Conservation (phyloP, 2,888 invertebrate species). For the Sphaerophoria rueppellii region DNA sequence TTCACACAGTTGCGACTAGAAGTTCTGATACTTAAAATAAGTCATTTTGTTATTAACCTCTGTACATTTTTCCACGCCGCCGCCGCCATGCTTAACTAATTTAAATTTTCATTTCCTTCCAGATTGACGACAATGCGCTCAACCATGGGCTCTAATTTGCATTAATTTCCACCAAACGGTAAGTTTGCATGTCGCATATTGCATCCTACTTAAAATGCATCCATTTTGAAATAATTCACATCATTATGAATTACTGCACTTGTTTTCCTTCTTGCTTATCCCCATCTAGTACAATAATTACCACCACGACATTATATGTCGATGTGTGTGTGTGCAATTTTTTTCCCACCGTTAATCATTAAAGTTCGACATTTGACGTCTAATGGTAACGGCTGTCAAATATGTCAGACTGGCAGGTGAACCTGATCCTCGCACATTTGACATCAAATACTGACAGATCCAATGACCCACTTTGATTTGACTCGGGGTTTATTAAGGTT, state of each 20-base stretch:
- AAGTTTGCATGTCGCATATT: constrained; percentile 53
- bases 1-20: too few relatives aligned
- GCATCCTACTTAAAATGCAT: constrained; percentile 23
- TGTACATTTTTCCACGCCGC: neutral
- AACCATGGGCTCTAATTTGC: constrained; percentile 37
- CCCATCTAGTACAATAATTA: neutral
- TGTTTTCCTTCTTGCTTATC: neutral
- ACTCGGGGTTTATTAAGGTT: constrained; percentile 64
- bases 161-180: constrained; percentile 60
- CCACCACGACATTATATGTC: neutral
- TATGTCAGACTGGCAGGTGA: constrained; percentile 35
- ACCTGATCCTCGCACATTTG: constrained; percentile 37
- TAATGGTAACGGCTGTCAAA: constrained; percentile 44
- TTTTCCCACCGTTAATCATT: constrained; percentile 43
- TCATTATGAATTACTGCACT: neutral
- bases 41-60: too few relatives aligned
- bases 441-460: constrained; percentile 60
- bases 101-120: constrained; percentile 47
- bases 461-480: constrained; percentile 67
- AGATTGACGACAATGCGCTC: constrained; percentile 57
- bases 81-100: neutral
- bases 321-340: neutral
- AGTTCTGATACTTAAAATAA: too few relatives aligned
- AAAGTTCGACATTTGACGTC: constrained; percentile 29
- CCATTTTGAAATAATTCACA: constrained; percentile 26